Evolutionary conservation across 2,888 invertebrate species (phyloP), one percentile per base, ranked within the genome.

Genomic region (Harpagoxenus sublaevis): DNA sequence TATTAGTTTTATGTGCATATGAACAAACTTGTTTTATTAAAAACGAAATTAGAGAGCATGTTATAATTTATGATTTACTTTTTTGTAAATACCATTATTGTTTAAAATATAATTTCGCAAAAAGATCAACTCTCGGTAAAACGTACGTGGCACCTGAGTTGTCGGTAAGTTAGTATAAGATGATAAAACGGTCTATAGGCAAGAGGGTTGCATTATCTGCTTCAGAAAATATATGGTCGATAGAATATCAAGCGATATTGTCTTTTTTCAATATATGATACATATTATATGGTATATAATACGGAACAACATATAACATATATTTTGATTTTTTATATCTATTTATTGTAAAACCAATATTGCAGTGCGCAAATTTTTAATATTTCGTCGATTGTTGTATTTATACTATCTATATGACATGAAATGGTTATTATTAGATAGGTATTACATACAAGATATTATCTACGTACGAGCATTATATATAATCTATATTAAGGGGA

Each of bases 161-260:
- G 71, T 74, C 83, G 84, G 73, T 84, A 84, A 84, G 73, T 83
- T 71, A 83, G 83, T 66, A 66, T 15, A 28, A 45, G 82, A 10
- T 66, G 84, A 74, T 84, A 84, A 84, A 65, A 28, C 8, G 31
- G 5, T 23, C 39, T 15, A 15, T 53, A 35, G 1, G 55, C 23
- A 73, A 53, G 3, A 31, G n/a, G 12, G 35, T 39, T 35, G 15
- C 23, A 45, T 70, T 85, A 85, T 66, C 83, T 45, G 53, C 42
- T 39, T 74, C 65, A 70, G 55, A 75, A 55, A 45, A 48, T 35
- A 12, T 35, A 42, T 42, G 9, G 42, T 42, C 42, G 42, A 42
- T 42, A 42, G 2, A 68, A 68, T 83, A 83, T 83, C 63, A 55
- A 73, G 45, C n/a, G 31, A 55, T n/a, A 8, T 31, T 15, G 3